phyloP scores from a whole-genome alignment of 2,113 vertebrate genomes.

The Aplodontia rufa region DNA sequence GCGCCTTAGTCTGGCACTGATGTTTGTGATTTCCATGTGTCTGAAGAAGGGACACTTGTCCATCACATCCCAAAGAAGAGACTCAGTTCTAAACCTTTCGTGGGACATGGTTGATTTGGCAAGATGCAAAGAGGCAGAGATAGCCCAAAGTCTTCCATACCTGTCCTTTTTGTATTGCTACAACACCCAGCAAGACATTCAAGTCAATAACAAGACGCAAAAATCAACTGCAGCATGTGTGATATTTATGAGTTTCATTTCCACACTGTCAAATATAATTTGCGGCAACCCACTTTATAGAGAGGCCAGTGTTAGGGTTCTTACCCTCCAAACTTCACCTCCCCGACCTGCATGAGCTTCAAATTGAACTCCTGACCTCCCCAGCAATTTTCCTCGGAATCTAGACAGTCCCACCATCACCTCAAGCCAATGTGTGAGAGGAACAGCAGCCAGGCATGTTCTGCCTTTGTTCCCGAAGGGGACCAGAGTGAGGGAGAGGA shows the following conservation, averaged over 20 bases:
- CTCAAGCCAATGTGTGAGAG: constrained; percentile 73
- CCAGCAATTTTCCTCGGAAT: constrained; percentile 76
- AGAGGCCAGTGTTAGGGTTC: neutral
- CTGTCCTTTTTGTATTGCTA: neutral
- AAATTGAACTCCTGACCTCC: constrained; percentile 82
- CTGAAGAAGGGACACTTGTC: neutral
- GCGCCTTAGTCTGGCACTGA: neutral
- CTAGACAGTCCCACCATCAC: constrained; percentile 81
- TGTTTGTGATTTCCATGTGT: neutral
- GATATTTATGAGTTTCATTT: constrained; percentile 36
- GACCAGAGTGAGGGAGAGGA: constrained; percentile 42
- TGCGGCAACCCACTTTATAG: neutral
- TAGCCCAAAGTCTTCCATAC: neutral
- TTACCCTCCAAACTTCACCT: neutral
- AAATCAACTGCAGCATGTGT: neutral
- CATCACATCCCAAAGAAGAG: neutral
- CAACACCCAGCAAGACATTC: constrained; percentile 43
- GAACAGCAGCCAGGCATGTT: constrained; percentile 63
- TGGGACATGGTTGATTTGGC: neutral
- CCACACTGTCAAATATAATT: constrained; percentile 44
- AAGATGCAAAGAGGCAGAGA: neutral
- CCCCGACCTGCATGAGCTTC: constrained; percentile 42
- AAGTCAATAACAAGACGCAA: neutral
- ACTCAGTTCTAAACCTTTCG: neutral
- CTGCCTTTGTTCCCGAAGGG: constrained; percentile 75